These are phyloP conservation scores for Cyclina sinensis DNA, from an alignment of 1,140 invertebrate genomes.

Conservation along the genomic window DNA sequence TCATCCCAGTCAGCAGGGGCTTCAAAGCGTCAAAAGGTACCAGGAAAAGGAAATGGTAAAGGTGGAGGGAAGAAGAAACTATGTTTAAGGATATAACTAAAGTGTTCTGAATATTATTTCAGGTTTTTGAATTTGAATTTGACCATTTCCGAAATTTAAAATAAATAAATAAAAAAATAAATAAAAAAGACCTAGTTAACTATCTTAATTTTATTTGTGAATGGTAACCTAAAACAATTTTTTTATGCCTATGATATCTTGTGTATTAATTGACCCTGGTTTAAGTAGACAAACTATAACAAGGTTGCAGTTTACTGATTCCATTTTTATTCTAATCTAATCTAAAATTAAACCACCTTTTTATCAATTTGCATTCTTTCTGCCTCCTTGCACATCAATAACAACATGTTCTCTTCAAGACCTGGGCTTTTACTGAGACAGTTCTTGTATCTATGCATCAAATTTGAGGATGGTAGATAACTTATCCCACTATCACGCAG, in stretches of 20 bases:
- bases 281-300: too few species aligned
- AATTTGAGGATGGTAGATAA: not conserved
- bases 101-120: not conserved
- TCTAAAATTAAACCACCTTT: constrained; percentile 24
- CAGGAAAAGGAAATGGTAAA: constrained; percentile 29
- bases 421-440: constrained; percentile 15
- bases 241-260: too few species aligned
- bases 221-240: too few species aligned
- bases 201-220: not conserved
- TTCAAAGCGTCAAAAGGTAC: constrained; percentile 2
- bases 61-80: constrained; percentile 29
- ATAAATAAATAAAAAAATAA: not conserved
- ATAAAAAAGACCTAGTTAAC: not conserved
- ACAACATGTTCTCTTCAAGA: constrained; percentile 12
- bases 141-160: not conserved
- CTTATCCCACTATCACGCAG: constrained; percentile 9
- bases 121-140: not conserved
- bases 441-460: constrained; percentile 37
- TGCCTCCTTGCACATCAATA: too few species aligned
- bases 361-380: too few species aligned
- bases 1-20: not conserved
- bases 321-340: too few species aligned
- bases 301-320: too few species aligned
- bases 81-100: not conserved
- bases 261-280: too few species aligned